These are phyloP conservation scores for Lepus americanus DNA, from an alignment of 2,113 vertebrate species.

Conservation along the genomic window DNA sequence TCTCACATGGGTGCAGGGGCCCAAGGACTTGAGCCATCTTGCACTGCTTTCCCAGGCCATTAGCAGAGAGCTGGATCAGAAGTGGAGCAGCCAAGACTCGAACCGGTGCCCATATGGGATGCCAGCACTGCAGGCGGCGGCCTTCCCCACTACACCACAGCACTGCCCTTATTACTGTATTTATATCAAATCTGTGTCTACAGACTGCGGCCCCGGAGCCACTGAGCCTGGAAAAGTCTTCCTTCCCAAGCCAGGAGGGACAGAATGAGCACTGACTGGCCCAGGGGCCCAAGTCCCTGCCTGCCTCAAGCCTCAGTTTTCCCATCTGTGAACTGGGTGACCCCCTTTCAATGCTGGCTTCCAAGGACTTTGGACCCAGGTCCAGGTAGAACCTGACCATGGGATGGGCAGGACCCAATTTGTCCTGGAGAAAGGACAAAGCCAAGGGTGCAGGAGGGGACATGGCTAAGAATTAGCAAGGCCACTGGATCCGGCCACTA, in stretches of 20 bases:
- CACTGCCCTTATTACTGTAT: slow-evolving; percentile 57
- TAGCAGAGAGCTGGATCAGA: too few relatives aligned
- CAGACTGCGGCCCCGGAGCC: background rate
- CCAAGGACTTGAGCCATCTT: too few relatives aligned
- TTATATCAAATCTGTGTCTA: slow-evolving; percentile 23
- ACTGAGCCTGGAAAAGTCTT: background rate
- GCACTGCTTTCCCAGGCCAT: too few relatives aligned
- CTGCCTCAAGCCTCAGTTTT: background rate
- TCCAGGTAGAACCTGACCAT: background rate
- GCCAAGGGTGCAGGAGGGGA: background rate
- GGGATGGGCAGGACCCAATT: background rate
- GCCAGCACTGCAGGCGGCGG: too few relatives aligned
- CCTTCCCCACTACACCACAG: too few relatives aligned
- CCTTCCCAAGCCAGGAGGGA: background rate
- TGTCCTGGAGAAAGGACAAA: background rate
- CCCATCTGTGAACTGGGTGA: background rate
- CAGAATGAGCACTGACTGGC: background rate
- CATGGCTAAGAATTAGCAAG: background rate
- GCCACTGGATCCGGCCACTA: background rate
- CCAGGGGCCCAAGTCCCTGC: background rate
- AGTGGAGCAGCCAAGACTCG: too few relatives aligned
- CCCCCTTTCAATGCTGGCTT: background rate
- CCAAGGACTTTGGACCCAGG: background rate
- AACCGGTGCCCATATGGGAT: too few relatives aligned
- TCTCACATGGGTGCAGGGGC: too few relatives aligned